phyloP scores from a whole-genome alignment of 1,140 invertebrate genomes.

The Heliconius nattereri region DNA sequence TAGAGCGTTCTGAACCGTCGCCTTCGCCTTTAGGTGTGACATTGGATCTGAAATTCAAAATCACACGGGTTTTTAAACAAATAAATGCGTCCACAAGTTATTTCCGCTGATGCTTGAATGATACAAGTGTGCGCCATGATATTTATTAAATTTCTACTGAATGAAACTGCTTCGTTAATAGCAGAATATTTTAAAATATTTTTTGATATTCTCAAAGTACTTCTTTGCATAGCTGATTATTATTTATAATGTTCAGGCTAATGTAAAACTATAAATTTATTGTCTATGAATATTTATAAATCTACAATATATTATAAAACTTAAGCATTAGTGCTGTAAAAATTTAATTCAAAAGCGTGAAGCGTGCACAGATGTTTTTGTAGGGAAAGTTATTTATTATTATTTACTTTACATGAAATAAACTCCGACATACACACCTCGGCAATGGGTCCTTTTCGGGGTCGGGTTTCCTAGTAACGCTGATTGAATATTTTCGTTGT shows the following conservation, averaged over 20 bases:
- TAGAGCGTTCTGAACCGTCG: slow-evolving; percentile 78
- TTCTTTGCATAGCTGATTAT: slow-evolving; percentile 31
- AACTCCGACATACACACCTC: slow-evolving; percentile 74
- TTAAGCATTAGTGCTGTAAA: slow-evolving; percentile 76
- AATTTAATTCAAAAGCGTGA: slow-evolving; percentile 74
- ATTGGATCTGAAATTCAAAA: slow-evolving; percentile 72
- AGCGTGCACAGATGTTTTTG: slow-evolving; percentile 77
- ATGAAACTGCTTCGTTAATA: slow-evolving; percentile 38
- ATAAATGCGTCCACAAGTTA: background rate
- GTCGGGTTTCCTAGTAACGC: slow-evolving; percentile 72
- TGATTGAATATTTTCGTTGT: slow-evolving; percentile 76
- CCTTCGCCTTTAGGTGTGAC: slow-evolving; percentile 77
- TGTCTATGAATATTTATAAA: slow-evolving; percentile 52
- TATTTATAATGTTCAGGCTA: slow-evolving; percentile 24
- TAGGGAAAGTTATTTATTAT: slow-evolving; percentile 70
- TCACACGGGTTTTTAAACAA: slow-evolving; percentile 27
- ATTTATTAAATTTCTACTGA: slow-evolving; percentile 33
- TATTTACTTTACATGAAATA: slow-evolving; percentile 72
- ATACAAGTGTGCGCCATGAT: slow-evolving; percentile 33
- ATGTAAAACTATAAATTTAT: slow-evolving; percentile 7
- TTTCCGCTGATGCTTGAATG: slow-evolving; percentile 33
- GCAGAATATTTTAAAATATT: slow-evolving; percentile 29
- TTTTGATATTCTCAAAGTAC: slow-evolving; percentile 26
- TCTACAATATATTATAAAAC: slow-evolving; percentile 38
- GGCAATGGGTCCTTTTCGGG: slow-evolving; percentile 65